Conservation (phyloP, 2,797 vertebrate genomes). For the Lacerta viridis region DNA sequence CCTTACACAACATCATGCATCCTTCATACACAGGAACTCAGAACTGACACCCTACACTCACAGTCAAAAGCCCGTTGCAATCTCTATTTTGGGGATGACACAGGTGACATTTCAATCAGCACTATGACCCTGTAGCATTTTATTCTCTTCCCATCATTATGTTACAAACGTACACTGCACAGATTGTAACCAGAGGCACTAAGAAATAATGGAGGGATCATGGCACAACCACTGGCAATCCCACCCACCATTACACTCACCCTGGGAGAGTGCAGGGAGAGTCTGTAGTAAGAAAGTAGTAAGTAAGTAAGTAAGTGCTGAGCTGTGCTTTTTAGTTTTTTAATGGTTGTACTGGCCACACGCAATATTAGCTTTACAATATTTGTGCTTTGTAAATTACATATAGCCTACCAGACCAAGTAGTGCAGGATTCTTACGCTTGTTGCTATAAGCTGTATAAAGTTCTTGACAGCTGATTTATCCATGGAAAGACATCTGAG, state of each 20-base stretch:
- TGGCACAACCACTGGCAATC: no score
- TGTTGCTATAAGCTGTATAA: slow-evolving; percentile 44
- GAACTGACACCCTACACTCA: slow-evolving; percentile 61
- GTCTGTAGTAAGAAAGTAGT: no score
- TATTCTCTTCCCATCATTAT: slow-evolving; percentile 20
- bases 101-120: slow-evolving; percentile 63
- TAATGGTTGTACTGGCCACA: no score
- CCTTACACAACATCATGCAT: slow-evolving; percentile 70
- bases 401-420: not conserved
- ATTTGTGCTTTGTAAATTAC: not conserved
- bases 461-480: slow-evolving; percentile 76
- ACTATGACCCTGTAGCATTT: slow-evolving; percentile 14
- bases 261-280: no score
- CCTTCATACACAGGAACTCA: slow-evolving; percentile 64
- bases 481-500: slow-evolving; percentile 76
- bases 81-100: slow-evolving; percentile 59
- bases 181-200: not conserved
- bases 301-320: no score
- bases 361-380: not conserved
- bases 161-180: not conserved
- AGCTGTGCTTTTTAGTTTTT: no score
- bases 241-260: no score
- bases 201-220: not conserved
- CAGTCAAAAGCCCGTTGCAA: slow-evolving; percentile 58
- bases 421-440: not conserved